Percentiles rank a stretch among this genome's conserved stretches.
These are phyloP conservation scores for Paradoxurus hermaphroditus DNA, from an alignment of 2,113 vertebrate genomes.

Conservation along the genomic window DNA sequence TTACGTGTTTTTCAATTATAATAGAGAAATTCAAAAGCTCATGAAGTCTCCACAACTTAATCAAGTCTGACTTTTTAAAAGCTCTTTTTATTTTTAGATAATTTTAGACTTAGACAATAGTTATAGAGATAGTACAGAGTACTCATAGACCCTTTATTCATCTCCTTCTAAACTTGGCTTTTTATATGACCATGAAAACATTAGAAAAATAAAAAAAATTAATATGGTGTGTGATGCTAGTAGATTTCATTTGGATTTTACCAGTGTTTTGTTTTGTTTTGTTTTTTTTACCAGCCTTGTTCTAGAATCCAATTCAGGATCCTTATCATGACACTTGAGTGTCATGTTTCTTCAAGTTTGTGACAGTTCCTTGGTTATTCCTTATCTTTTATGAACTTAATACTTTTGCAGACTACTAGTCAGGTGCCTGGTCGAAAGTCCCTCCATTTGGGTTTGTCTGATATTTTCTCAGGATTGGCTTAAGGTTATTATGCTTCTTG, in stretches of 20 bases:
- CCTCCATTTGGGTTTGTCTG: neutral
- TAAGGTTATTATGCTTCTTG: neutral
- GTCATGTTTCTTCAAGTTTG: neutral
- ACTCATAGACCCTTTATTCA: neutral
- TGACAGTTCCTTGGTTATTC: neutral
- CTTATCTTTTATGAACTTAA: neutral
- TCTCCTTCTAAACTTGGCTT: neutral
- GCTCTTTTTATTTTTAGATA: neutral
- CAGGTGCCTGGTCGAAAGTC: neutral
- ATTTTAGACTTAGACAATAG: neutral
- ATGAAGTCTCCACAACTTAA: neutral
- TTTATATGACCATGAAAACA: neutral
- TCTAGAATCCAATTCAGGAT: neutral
- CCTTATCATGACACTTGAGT: neutral
- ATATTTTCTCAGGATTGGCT: neutral
- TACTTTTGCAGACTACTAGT: neutral
- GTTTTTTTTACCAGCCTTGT: neutral
- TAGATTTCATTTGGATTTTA: neutral
- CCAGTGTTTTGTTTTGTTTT: neutral
- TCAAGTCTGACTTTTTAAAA: neutral
- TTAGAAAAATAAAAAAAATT: neutral
- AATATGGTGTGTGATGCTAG: neutral
- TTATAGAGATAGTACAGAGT: neutral
- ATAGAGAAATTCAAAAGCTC: neutral
- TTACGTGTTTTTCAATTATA: neutral